Evolutionary conservation across 2,113 vertebrate genomes (phyloP).

Genomic region (Athene noctua): DNA sequence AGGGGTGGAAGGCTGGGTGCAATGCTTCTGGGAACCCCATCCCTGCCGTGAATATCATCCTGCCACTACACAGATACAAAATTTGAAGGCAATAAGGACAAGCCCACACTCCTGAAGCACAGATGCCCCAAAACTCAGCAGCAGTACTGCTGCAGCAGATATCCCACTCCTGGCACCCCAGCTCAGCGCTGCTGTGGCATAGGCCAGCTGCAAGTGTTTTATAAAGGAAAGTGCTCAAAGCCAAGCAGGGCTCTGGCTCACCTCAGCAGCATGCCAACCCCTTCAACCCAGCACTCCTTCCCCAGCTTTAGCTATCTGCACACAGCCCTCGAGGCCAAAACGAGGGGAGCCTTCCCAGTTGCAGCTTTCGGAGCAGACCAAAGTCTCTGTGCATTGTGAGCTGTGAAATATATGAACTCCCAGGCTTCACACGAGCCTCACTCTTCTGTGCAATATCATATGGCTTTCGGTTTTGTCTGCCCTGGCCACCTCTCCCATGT

Average conservation of each 20-base stretch:
- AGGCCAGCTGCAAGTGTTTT: neutral
- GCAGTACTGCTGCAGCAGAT: neutral
- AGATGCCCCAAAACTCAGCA: neutral
- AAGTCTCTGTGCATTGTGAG: neutral
- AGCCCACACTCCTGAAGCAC: neutral
- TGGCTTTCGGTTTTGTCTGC: slow-evolving; percentile 38
- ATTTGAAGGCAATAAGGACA: neutral
- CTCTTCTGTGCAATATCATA: slow-evolving; percentile 23
- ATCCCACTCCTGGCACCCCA: neutral
- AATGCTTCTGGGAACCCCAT: neutral
- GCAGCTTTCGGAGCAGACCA: neutral
- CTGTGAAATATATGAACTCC: slow-evolving; percentile 52
- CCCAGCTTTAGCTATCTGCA: neutral
- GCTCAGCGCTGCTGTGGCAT: neutral
- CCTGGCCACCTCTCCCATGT: slow-evolving; percentile 56
- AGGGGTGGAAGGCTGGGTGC: neutral
- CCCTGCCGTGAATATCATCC: neutral
- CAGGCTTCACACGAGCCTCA: neutral
- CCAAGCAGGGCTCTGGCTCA: neutral
- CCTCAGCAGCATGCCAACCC: neutral
- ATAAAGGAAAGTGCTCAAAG: neutral
- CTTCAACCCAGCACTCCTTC: neutral
- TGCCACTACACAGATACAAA: neutral
- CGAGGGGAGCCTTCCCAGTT: neutral
- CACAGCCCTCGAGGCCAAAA: neutral